phyloP scores from a whole-genome alignment of 2,888 invertebrate genomes.

The Drosophila fulvimacula region DNA sequence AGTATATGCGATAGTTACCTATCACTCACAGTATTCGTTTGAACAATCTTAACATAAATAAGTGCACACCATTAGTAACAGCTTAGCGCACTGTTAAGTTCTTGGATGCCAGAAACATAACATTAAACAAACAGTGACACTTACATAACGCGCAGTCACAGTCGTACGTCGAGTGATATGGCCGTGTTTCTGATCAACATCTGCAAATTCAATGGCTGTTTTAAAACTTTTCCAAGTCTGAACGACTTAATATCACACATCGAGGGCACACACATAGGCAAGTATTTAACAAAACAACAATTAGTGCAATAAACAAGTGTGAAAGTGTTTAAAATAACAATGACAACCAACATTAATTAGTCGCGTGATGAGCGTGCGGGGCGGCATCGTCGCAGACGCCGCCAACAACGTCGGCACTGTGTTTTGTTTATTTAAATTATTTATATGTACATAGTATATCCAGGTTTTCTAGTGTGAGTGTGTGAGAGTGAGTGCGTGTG shows the following conservation, averaged over 20 bases:
- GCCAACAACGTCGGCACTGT: conserved; percentile 38
- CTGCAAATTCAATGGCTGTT: conserved; percentile 95
- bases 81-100: conserved; percentile 44
- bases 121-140: conserved; percentile 51
- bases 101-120: conserved; percentile 42
- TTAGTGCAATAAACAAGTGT: too few relatives aligned
- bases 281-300: conserved; percentile 49
- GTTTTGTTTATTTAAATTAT: conserved; percentile 78
- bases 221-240: conserved; percentile 92
- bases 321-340: conserved; percentile 43
- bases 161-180: conserved; percentile 87
- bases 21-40: conserved; percentile 63
- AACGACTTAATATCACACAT: conserved; percentile 94
- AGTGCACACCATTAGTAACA: conserved; percentile 46
- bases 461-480: conserved; percentile 15
- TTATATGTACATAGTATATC: conserved; percentile 42
- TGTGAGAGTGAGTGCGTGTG: conserved; percentile 6
- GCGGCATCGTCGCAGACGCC: conserved; percentile 42
- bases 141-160: conserved; percentile 77
- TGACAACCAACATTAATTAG: conserved; percentile 58
- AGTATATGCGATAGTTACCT: conserved; percentile 40
- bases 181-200: conserved; percentile 95
- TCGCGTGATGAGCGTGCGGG: conserved; percentile 66
- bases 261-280: conserved; percentile 95
- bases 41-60: conserved; percentile 57